A percentile compares a stretch with the other conserved stretches of the same genome.
These are phyloP conservation scores for Edolisoma coerulescens DNA, from an alignment of 2,113 vertebrate species.

Conservation along the genomic window DNA sequence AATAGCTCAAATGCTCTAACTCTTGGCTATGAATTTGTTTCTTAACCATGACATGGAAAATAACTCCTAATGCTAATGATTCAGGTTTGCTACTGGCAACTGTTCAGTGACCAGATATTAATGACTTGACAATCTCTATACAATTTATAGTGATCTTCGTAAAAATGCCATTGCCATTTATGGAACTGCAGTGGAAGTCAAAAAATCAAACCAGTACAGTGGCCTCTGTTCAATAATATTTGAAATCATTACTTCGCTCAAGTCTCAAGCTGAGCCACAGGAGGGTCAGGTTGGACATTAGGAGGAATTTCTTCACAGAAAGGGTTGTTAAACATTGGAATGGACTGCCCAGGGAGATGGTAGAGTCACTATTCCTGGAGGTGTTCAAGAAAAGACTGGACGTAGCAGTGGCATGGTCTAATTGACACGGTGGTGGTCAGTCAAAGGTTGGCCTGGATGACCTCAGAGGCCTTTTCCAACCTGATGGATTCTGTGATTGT, in stretches of 20 bases:
- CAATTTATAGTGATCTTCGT: not conserved
- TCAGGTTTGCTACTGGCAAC: not conserved
- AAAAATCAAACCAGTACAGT: not conserved
- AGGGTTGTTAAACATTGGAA: not conserved
- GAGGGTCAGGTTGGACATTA: not conserved
- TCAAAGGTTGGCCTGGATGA: not conserved
- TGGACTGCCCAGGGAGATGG: not conserved
- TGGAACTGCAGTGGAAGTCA: not conserved
- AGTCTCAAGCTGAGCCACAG: not conserved
- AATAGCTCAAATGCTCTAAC: not conserved
- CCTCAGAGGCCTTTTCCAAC: not conserved
- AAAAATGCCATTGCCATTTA: not conserved
- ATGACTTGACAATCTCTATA: not conserved
- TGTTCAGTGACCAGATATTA: not conserved
- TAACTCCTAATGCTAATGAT: not conserved
- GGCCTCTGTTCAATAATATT: fast-evolving
- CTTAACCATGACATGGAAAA: not conserved
- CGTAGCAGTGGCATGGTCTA: not conserved
- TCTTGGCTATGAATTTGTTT: not conserved
- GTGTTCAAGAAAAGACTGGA: not conserved
- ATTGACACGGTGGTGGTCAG: fast-evolving
- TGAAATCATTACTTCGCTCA: not conserved
- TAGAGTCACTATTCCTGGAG: not conserved
- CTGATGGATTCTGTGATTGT: not conserved
- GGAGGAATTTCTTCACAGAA: not conserved